Evolutionary conservation across 2,113 vertebrate species (phyloP).

Genomic region (Peromyscus polionotus): DNA sequence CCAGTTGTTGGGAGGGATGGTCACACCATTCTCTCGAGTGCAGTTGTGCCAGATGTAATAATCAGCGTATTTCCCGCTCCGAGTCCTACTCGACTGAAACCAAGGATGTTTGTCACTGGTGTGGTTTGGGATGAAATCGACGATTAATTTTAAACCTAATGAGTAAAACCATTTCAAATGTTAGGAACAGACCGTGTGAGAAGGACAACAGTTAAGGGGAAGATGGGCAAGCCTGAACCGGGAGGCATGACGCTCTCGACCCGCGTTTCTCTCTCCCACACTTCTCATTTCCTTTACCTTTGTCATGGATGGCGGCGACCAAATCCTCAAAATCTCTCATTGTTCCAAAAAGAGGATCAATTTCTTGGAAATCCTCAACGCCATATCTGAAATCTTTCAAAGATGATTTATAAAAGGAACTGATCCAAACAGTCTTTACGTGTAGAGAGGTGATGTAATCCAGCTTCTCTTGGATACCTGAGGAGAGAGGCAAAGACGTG

Average conservation of each 20-base stretch:
- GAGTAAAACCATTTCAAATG: conserved; percentile 49
- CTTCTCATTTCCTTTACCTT: conserved; percentile 86
- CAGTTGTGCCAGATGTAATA: conserved; percentile 98
- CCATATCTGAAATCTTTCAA: conserved; percentile 95
- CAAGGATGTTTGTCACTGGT: conserved; percentile 96
- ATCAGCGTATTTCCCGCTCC: conserved; percentile 91
- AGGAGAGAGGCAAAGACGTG: conserved; percentile 33
- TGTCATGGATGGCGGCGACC: conserved; percentile 92
- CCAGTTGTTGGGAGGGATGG: conserved; percentile 95
- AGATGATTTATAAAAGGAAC: conserved; percentile 95
- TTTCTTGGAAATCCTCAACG: conserved; percentile 93
- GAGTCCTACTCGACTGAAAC: conserved; percentile 94
- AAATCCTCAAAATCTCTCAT: conserved; percentile 96
- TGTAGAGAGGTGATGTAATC: conserved; percentile 93
- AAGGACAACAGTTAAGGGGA: neutral
- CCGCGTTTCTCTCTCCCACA: no score
- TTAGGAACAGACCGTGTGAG: conserved; percentile 5
- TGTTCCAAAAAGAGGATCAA: conserved; percentile 96
- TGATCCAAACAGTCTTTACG: conserved; percentile 95
- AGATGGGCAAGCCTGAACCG: neutral
- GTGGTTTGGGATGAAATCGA: conserved; percentile 98
- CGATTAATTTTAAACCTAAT: conserved; percentile 95
- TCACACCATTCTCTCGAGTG: neutral
- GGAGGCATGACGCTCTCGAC: neutral
- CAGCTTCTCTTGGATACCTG: conserved; percentile 94